phyloP scores from a whole-genome alignment of 2,113 vertebrate genomes.

The Oreocharis arfaki region DNA sequence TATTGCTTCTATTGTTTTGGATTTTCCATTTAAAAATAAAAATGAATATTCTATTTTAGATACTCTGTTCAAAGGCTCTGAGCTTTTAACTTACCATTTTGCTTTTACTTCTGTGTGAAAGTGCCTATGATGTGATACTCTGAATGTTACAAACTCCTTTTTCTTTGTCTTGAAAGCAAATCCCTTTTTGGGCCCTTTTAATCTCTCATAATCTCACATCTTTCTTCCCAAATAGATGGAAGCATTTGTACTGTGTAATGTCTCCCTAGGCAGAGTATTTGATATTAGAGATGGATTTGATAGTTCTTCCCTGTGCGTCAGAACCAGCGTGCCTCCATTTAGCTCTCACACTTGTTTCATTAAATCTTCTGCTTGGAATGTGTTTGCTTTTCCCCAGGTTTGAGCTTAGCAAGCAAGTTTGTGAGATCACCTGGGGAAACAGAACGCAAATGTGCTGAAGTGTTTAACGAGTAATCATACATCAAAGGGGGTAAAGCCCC shows the following conservation, averaged over 20 bases:
- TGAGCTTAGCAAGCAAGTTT: background rate
- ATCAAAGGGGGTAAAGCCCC: background rate
- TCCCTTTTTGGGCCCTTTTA: background rate
- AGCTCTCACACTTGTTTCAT: background rate
- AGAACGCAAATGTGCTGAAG: background rate
- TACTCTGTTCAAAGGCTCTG: background rate
- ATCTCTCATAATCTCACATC: background rate
- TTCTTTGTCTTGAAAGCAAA: background rate
- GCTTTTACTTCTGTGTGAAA: background rate
- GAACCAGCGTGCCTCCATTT: background rate
- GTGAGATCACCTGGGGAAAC: background rate
- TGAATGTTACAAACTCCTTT: background rate
- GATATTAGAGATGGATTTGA: background rate
- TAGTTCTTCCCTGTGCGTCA: background rate
- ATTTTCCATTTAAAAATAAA: background rate
- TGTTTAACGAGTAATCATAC: background rate
- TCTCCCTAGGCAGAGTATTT: background rate
- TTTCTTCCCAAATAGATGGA: background rate
- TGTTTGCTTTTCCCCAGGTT: background rate
- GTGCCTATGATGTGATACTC: background rate
- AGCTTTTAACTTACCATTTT: background rate
- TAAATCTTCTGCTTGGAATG: background rate
- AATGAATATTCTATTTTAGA: background rate
- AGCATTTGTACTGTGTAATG: background rate
- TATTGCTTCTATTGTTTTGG: background rate